Base-by-base conservation (phyloP, 2,888 invertebrate genomes). In the Phymatocera aterrima region DNA sequence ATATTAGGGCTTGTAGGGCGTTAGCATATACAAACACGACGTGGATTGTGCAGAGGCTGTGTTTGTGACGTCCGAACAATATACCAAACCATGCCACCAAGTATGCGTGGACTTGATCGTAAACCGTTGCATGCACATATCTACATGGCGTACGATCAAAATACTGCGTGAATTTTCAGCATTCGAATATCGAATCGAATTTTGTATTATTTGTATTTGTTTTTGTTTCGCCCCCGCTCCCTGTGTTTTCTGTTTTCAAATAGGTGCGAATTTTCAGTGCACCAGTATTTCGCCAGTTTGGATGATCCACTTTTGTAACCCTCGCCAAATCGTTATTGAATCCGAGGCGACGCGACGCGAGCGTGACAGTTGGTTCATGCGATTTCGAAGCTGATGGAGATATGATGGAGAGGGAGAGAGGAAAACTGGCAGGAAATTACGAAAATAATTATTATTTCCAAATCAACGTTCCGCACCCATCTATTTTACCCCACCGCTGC, bases 11-110 rank as follows among this genome's bases (percentile, higher is more conserved):
- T 82, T 85, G 87, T 87, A 84, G 83, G 83, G 79, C 84, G 84
- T 88, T 88, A 87, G 87, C 87, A 87, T 88, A 86, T 84, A 85
- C 85, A 88, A 87, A 88, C 85, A 86, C 81, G n/a, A n/a, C 46
- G 15, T 43, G 12, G n/a, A 18, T 51, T 48, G 21, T 72, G 37
- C 61, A 64, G 37, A 37, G 8, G 61, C 37, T 34, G 18, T 37
- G 61, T 64, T 64, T 46, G 24, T 68, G 40, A 46, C 68, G 46
- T 43, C 68, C 46, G 68, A 64, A 64, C 37, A 64, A 64, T 18
- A 34, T 37, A 6, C 43, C 43, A 43, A 43, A 43, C 61, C n/a
- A 37, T 31, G n/a, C 24, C 5, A 31, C 34, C 28, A 34, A 12
- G 61, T 31, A n/a, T 34, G 34, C 31, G 31, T 15, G 3, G 28